These are phyloP conservation scores for Mesembrinibis cayennensis DNA, from an alignment of 2,113 vertebrate species.

Conservation along the genomic window DNA sequence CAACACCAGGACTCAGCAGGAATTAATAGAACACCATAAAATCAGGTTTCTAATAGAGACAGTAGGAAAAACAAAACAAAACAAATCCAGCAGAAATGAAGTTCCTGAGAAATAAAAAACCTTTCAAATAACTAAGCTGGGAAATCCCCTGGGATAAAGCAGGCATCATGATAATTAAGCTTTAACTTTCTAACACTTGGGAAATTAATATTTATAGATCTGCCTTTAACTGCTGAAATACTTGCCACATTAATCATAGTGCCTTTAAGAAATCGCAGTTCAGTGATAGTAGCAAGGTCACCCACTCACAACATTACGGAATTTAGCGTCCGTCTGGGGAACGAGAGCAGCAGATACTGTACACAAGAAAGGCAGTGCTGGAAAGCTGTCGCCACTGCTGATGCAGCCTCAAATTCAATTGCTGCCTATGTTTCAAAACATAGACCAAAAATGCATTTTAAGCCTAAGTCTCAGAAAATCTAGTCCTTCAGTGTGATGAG, in stretches of 20 bases:
- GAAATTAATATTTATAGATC: background rate
- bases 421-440: background rate
- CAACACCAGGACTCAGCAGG: background rate
- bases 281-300: background rate
- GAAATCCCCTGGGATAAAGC: background rate
- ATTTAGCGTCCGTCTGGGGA: background rate
- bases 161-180: background rate
- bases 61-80: background rate
- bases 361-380: background rate
- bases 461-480: background rate
- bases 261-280: background rate
- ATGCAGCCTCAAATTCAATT: background rate
- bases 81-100: background rate
- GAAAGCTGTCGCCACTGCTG: background rate
- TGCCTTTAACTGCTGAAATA: background rate
- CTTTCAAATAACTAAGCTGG: background rate
- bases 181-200: background rate
- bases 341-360: accelerated
- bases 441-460: accelerated
- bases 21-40: background rate
- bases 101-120: background rate
- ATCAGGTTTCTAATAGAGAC: background rate
- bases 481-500: background rate
- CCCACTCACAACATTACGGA: background rate
- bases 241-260: background rate